Base-by-base conservation (phyloP, 2,797 vertebrate genomes). In the Ciconia nigra region DNA sequence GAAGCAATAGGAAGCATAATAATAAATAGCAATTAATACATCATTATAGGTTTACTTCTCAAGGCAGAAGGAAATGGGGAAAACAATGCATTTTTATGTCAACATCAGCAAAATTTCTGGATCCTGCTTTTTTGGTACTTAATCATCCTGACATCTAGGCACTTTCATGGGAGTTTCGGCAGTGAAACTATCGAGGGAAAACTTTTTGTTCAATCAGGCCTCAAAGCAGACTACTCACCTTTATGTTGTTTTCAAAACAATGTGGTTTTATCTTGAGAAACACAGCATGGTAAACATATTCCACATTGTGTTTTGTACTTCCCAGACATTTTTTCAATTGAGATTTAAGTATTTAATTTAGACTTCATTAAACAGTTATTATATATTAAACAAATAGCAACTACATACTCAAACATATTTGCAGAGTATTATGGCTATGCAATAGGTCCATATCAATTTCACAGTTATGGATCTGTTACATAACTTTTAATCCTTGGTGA, bases 401-500 rank as follows among this genome's bases (percentile, higher is more conserved):
- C 69, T 95, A 91, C 87, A 93, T 91, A 73, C 85, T 96, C 96
- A 94, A 95, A 93, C 39, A 41, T 96, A 95, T 97, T 97, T 97
- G 81, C 81, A 84, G 89, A 93, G 35, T 81, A 65, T 96, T 97
- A 86, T 71, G 89, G 55, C n/a, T 7, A 54, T 95, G 93, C 91
- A 91, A 54, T 90, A 90, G 65, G 84, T 83, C 80, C 84, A 66
- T 96, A 96, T 92, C 92, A 96, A 94, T 96, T 97, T 97, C 97
- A 95, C 90, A 96, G 81, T 98, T 98, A 97, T 77, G 83, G 97
- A 90, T 95, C 90, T 97, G 89, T 97, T 98, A 92, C 31, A 37
- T 90, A 97, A 96, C 83, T 83, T 96, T 87, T 96, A 96, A 97
- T 96, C 95, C 85, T 95, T 95, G 87, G 31, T 93, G 94, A 96